These are phyloP conservation scores for Euplagia quadripunctaria DNA, from an alignment of 2,888 invertebrate species.

Conservation along the genomic window DNA sequence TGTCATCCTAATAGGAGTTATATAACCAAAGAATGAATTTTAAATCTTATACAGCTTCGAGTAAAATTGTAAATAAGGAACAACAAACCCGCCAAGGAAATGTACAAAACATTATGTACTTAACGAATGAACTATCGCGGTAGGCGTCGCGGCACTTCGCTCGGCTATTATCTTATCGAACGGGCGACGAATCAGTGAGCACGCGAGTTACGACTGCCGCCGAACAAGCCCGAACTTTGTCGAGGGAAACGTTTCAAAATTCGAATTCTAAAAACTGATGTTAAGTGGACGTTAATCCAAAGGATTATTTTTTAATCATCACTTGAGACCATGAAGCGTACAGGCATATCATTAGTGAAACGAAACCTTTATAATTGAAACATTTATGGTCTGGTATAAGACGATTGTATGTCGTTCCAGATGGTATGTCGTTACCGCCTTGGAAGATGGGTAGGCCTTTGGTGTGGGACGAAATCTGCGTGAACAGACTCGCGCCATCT, in stretches of 20 bases:
- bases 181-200: constrained; percentile 81
- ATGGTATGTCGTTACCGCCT: too few species aligned
- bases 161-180: constrained; percentile 76
- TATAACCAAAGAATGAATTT: too few species aligned
- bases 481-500: too few species aligned
- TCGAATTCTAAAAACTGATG: constrained; percentile 64
- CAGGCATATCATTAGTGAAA: too few species aligned
- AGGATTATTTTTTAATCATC: not conserved
- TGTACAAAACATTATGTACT: constrained; percentile 48
- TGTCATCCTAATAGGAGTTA: too few species aligned
- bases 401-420: too few species aligned
- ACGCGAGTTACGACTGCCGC: constrained; percentile 74
- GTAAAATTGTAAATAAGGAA: constrained; percentile 18
- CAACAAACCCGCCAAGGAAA: constrained; percentile 41
- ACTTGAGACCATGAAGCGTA: not conserved
- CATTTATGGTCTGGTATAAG: too few species aligned
- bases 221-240: constrained; percentile 61
- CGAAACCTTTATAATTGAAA: too few species aligned
- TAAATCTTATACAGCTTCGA: not conserved
- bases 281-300: constrained; percentile 53
- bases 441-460: too few species aligned
- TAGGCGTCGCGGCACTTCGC: constrained; percentile 55
- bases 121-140: constrained; percentile 55
- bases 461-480: too few species aligned
- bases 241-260: constrained; percentile 58